Evolutionary conservation across 2,797 vertebrate species (phyloP), one percentile per base, ranked within the genome.

Genomic region (Eulemur mongoz): DNA sequence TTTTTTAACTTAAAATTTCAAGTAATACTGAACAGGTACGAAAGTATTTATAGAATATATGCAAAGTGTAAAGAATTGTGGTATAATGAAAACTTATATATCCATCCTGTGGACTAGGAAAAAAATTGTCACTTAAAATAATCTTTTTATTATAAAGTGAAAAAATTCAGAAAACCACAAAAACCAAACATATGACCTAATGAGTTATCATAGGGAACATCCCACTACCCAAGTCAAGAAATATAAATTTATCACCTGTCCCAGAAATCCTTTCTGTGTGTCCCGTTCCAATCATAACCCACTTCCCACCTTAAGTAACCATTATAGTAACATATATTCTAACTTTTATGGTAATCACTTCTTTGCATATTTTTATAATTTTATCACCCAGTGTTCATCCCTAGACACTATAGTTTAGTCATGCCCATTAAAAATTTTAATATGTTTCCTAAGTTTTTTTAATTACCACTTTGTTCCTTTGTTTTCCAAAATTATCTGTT

Each of bases 301-400:
- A 14, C 23, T 75, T 95, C 59, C 30, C 27, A 59, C 50, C n/a
- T 45, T 83, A 76, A 57, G 13, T 93, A 93, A 86, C 23, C 38
- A 10, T 82, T 82, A 59, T n/a, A 32, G 22, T 70, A 93, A 65
- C 50, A 89, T 5, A 80, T 73, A 80, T 83, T 38, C 18, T 80
- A 38, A 79, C n/a, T 80, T 75, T 40, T 75, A 73, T 75, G 67
- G 18, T 67, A 89, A 43, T 84, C 32, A 48, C 7, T 69, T 92
- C 27, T 50, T 93, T 86, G 40, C n/a, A 40, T 88, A 70, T 87
- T 89, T 89, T 78, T 70, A 70, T 83, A 54, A 63, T 94, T 91
- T 88, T 88, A 17, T 69, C 38, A 75, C 52, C 22, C 17, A 86
- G 4, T 78, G 5, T 82, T 81, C 27, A 81, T 80, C 59, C 40